Evolutionary conservation across 2,888 invertebrate genomes (phyloP), one percentile per base, ranked within the genome.

Genomic region (Chouioia cunea): DNA sequence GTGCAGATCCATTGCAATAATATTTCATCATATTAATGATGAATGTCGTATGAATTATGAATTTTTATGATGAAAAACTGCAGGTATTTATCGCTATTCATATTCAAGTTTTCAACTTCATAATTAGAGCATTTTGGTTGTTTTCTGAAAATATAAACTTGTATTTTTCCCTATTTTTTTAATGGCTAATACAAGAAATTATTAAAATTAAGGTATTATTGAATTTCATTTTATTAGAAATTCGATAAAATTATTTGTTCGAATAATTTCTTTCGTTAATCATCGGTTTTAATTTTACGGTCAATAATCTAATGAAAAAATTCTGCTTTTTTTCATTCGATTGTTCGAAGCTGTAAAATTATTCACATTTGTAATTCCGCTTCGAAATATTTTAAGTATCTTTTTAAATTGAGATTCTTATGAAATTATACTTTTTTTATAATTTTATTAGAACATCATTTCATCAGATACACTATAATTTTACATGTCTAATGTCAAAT

Each of bases 151-250:
- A 54, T 65, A 43, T 58, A 59, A 64, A 59, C 15, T 65, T 18
- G 59, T 6, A 20, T 8, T 16, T 20, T 43, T 50, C 22, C 0
- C 57, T 23, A 15, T 27, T 62, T 58, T 46, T 47, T 64, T 16
- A 63, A 47, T 58, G 53, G 44, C 60, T 65, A 15, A 50, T 65
- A 4, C 16, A 65, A 65, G 20, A 54, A 64, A 64, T 65, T 69
- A 54, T 20, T 63, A 15, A 20, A 22, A 14, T 10, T 54, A 4
- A 0, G 4, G 0, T 15, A 53, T 52, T 50, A 10, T 36, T 43
- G 36, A 67, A 60, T 53, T 18, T 46, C 53, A 44, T 12, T 1
- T 50, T 22, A 15, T 23, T 10, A 12, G n/a, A 20, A 27, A 15
- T n/a, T 12, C 12, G 48, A 18, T 10, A 0, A 4, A 14, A 36